Evolutionary conservation across 2,113 vertebrate species (phyloP).

Genomic region (Epinephelus fuscoguttatus): DNA sequence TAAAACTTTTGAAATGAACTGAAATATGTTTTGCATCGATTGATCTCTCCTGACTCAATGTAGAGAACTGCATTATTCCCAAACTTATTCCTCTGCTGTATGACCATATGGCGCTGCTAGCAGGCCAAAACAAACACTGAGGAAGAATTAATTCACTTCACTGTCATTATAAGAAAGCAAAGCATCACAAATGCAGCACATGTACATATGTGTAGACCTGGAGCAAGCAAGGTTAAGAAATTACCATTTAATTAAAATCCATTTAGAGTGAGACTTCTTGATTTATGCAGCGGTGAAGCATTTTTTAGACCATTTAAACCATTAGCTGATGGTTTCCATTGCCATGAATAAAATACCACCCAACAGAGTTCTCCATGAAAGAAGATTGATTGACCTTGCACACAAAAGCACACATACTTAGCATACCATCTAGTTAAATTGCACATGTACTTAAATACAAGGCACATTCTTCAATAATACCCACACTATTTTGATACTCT

Average conservation of each 20-base stretch:
- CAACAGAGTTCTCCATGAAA: neutral
- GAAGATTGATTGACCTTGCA: neutral
- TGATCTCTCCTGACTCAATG: constrained; percentile 34
- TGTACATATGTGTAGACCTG: neutral
- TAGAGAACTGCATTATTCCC: constrained; percentile 21
- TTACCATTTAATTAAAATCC: neutral
- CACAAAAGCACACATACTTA: neutral
- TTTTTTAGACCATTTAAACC: neutral
- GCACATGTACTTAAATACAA: too few relatives aligned
- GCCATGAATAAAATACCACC: neutral
- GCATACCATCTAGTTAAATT: neutral
- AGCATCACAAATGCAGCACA: neutral
- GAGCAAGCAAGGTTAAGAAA: neutral
- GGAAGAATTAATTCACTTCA: constrained; percentile 3
- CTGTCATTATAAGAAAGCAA: constrained; percentile 7
- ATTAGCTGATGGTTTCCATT: neutral
- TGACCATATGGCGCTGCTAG: constrained; percentile 33
- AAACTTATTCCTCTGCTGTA: constrained; percentile 4
- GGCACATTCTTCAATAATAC: too few relatives aligned
- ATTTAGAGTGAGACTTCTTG: neutral
- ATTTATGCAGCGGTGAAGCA: neutral
- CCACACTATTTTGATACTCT: neutral
- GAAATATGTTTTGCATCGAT: constrained; percentile 26
- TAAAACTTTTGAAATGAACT: constrained; percentile 28
- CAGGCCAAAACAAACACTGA: constrained; percentile 19